Percentiles rank a stretch among this genome's conserved stretches.
These are phyloP conservation scores for Stigmatopora argus DNA, from an alignment of 2,113 vertebrate genomes.

Conservation along the genomic window DNA sequence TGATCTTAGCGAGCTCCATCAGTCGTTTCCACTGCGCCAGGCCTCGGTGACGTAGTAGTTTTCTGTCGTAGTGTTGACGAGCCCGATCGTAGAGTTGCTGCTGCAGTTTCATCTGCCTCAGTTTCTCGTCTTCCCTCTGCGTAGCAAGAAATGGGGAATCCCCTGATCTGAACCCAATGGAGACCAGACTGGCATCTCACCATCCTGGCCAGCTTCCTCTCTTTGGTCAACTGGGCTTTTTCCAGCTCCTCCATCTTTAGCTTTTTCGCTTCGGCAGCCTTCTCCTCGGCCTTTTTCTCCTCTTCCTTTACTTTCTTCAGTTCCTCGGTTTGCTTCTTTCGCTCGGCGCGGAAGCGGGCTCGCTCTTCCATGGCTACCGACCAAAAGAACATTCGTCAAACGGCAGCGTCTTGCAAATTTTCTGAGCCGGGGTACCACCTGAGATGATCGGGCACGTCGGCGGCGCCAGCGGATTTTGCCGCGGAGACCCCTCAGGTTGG, in stretches of 20 bases:
- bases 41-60: constrained; percentile 73
- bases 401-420: constrained; percentile 12
- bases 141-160: background rate
- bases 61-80: constrained; percentile 71
- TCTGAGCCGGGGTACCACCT: constrained; percentile 67
- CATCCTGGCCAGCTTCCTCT: constrained; percentile 77
- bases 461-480: constrained; percentile 25
- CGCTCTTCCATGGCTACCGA: constrained; percentile 86
- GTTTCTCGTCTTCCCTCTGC: constrained; percentile 83
- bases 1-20: constrained; percentile 64
- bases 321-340: constrained; percentile 77
- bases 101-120: constrained; percentile 69
- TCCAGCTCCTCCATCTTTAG: constrained; percentile 76
- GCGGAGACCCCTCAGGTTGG: constrained; percentile 26
- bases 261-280: constrained; percentile 78
- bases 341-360: constrained; percentile 75
- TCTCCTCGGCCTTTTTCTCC: constrained; percentile 79
- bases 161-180: background rate
- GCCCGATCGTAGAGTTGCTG: constrained; percentile 72
- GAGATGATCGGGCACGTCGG: constrained; percentile 68
- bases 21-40: constrained; percentile 83
- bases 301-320: constrained; percentile 77
- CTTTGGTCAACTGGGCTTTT: constrained; percentile 73
- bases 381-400: background rate
- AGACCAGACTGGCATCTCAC: constrained; percentile 51